phyloP scores from a whole-genome alignment of 2,113 vertebrate genomes.

The Emydura subglobosa region DNA sequence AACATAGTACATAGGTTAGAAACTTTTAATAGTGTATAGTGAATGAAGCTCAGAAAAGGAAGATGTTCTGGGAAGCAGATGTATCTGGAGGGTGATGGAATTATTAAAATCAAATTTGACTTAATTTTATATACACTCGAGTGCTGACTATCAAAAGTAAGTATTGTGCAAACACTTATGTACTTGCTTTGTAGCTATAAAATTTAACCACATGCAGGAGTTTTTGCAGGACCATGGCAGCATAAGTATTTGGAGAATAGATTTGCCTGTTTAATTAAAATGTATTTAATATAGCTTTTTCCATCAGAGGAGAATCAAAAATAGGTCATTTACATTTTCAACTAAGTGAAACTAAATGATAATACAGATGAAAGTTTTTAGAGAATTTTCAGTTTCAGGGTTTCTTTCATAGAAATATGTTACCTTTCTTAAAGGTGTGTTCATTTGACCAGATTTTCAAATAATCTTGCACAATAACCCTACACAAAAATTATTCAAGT shows the following conservation, averaged over 20 bases:
- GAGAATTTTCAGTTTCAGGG: background rate
- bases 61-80: background rate
- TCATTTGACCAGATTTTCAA: background rate
- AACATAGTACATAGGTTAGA: background rate
- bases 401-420: background rate
- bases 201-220: rapidly evolving
- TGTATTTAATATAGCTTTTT: background rate
- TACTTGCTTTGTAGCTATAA: background rate
- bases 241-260: background rate
- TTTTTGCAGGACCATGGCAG: background rate
- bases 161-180: background rate
- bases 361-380: too few species aligned
- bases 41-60: background rate
- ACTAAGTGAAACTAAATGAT: background rate
- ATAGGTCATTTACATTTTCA: background rate
- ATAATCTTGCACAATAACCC: background rate
- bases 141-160: background rate
- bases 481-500: background rate
- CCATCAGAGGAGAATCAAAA: background rate
- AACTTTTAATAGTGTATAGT: background rate
- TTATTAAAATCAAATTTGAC: background rate
- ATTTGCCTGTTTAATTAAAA: background rate
- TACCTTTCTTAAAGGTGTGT: background rate
- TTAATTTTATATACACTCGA: background rate
- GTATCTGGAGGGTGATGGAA: background rate